These are phyloP conservation scores for Minunthozetes semirufus DNA, from an alignment of 2,888 invertebrate species.

Conservation along the genomic window DNA sequence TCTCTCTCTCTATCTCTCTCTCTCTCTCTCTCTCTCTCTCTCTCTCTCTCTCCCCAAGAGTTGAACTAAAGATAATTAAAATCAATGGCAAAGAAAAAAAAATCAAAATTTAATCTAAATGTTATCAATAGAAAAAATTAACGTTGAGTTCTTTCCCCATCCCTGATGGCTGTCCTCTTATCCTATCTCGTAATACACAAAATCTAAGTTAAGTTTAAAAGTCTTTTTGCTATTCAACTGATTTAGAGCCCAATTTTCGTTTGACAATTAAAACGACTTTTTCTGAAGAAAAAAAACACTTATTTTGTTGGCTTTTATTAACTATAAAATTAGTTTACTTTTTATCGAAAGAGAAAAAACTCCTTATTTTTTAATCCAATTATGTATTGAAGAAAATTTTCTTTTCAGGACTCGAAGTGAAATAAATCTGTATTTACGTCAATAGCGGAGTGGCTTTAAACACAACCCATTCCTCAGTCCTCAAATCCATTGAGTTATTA, in stretches of 20 bases:
- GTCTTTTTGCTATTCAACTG: neutral
- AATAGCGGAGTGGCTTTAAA: neutral
- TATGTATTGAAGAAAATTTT: neutral
- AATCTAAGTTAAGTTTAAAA: neutral
- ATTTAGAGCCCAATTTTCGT: neutral
- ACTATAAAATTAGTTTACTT: too few relatives aligned
- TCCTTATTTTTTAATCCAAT: neutral
- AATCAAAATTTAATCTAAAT: neutral
- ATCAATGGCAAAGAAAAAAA: neutral
- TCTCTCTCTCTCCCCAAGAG: neutral
- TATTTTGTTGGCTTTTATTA: neutral
- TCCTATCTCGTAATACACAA: neutral
- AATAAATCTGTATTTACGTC: neutral
- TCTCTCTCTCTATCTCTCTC: constrained; percentile 33
- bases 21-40: constrained; percentile 33
- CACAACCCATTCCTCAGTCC: neutral
- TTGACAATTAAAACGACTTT: neutral
- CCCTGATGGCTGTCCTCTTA: neutral
- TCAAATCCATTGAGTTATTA: too few relatives aligned
- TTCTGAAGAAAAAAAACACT: neutral
- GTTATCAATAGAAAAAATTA: neutral
- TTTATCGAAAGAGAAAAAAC: neutral
- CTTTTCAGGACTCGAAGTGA: neutral
- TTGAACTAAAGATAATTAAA: neutral
- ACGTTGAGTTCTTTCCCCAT: neutral